Percentiles rank a stretch among this genome's conserved stretches.
These are phyloP conservation scores for Lampris megalopsis DNA, from an alignment of 2,113 vertebrate genomes.

Conservation along the genomic window DNA sequence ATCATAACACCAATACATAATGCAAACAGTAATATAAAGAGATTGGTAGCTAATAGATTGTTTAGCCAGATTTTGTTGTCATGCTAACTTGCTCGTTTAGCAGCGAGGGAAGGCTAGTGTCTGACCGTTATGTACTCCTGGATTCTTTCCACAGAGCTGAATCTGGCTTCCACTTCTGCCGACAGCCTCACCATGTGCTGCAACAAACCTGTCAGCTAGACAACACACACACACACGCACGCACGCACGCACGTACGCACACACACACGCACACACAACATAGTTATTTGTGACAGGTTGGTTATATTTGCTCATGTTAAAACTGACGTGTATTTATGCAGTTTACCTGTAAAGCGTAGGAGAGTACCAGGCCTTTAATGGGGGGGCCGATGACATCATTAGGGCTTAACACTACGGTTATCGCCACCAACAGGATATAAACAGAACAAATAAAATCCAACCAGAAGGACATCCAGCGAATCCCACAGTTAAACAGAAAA, in stretches of 20 bases:
- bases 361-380: constrained; percentile 84
- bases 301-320: constrained; percentile 13
- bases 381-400: constrained; percentile 66
- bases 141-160: constrained; percentile 84
- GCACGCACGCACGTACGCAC: background rate
- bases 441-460: constrained; percentile 77
- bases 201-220: constrained; percentile 83
- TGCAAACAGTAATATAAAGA: too few species aligned
- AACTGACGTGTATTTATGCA: background rate
- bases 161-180: constrained; percentile 84
- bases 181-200: constrained; percentile 77
- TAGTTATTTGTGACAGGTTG: constrained; percentile 69
- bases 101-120: background rate
- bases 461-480: constrained; percentile 85
- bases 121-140: constrained; percentile 80
- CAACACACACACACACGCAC: constrained; percentile 1
- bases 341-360: constrained; percentile 85
- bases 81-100: background rate
- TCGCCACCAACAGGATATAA: constrained; percentile 73
- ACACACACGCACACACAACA: background rate
- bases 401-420: constrained; percentile 81
- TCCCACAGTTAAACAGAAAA: constrained; percentile 80
- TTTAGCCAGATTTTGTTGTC: too few species aligned
- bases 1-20: too few species aligned
- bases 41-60: too few species aligned